A percentile compares a stretch with the other conserved stretches of the same genome.
Evolutionary conservation across 2,797 vertebrate species (phyloP).

Genomic region (Epinephelus awoara): DNA sequence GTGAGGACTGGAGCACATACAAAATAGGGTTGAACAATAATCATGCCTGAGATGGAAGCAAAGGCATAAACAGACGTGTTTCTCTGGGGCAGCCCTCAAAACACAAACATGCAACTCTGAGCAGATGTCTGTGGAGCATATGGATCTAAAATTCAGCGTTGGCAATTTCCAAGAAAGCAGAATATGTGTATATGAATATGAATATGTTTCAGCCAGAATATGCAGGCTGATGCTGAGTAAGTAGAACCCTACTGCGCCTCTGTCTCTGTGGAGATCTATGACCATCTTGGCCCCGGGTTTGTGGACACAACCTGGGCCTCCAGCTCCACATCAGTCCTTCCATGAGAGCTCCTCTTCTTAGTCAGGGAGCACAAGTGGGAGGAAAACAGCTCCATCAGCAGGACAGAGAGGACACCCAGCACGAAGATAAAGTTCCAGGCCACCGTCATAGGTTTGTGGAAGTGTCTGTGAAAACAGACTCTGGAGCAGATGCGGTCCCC

Average conservation of each 20-base stretch:
- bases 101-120: slow-evolving; percentile 12
- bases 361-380: slow-evolving; percentile 54
- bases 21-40: slow-evolving; percentile 62
- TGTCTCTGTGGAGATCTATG: slow-evolving; percentile 69
- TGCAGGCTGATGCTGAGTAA: slow-evolving; percentile 62
- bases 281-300: slow-evolving; percentile 2
- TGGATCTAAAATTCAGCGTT: slow-evolving; percentile 9
- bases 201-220: slow-evolving; percentile 55
- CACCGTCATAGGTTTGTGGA: slow-evolving; percentile 61
- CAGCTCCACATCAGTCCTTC: slow-evolving; percentile 33
- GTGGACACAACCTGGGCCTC: background rate
- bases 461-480: slow-evolving; percentile 63
- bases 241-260: slow-evolving; percentile 55
- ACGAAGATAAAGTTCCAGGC: slow-evolving; percentile 73
- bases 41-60: slow-evolving; percentile 53
- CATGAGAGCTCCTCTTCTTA: slow-evolving; percentile 39
- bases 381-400: slow-evolving; percentile 75
- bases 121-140: background rate
- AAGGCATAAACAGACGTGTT: slow-evolving; percentile 69
- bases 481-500: no score
- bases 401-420: slow-evolving; percentile 47
- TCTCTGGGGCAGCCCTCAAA: slow-evolving; percentile 52
- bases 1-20: slow-evolving; percentile 41
- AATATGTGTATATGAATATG: slow-evolving; percentile 6
- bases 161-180: slow-evolving; percentile 67